Evolutionary conservation across 2,888 invertebrate genomes (phyloP), one percentile per base, ranked within the genome.

Genomic region (Orchesella flavescens): DNA sequence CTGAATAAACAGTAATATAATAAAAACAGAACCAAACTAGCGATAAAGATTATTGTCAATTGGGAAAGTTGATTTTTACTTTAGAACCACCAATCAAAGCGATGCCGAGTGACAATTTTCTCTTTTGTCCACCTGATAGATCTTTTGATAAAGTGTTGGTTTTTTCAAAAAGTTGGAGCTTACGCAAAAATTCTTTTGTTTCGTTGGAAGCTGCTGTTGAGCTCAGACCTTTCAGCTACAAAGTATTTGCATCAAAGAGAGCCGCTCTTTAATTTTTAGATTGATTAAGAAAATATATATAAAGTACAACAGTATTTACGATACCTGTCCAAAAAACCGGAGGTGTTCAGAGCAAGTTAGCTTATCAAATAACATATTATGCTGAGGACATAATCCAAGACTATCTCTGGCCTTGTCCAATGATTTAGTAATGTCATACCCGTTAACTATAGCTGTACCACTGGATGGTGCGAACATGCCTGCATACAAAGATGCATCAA

Each of bases 91-190:
- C 96, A 53, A 96, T 93, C 63, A 97, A 92, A 0, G 97, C 95
- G 90, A 97, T 95, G 49, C 94, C 96, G 34, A 97, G 92, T 65
- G 95, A 96, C 61, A 98, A 90, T 87, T 97, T 94, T 76, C 98
- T 92, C 91, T 97, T 95, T 93, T 97, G 97, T 10, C 98, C 98
- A n/a, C 97, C 97, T 0, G 97, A 97, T 81, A 98, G 91, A 73
- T 93, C 92, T 46, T 90, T 90, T 0, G 94, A 93, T 85, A 92
- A 90, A 46, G 91, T 91, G 12, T 93, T 89, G 1, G 91, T 91
- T 90, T 4, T 34, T 4, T 34, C 34, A 7, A 34, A 7, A 34
- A 34, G 7, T 7, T 34, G 2, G 2, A 34, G 7, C 7, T 34
- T 34, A 2, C 7, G 3, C 34, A 34, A 34, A 34, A 34, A 7